These are phyloP conservation scores for Arrhopalites spinosus DNA, from an alignment of 2,888 invertebrate species.

Conservation along the genomic window DNA sequence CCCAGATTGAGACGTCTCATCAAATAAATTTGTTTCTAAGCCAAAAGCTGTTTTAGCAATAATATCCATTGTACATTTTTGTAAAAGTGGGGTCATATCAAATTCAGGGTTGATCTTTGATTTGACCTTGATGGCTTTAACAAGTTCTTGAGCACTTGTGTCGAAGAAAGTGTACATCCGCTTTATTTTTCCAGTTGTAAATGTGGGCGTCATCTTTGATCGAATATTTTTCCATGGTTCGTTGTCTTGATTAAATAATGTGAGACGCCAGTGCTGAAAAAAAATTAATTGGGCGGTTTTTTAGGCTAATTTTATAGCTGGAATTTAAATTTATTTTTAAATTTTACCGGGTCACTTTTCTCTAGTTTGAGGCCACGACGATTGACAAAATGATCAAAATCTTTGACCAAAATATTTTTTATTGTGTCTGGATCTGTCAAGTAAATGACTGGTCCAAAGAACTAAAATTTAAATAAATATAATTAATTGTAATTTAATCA, in stretches of 20 bases:
- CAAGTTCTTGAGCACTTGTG: not conserved
- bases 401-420: slow-evolving; percentile 23
- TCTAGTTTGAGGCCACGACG: no score
- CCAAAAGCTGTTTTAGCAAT: no score
- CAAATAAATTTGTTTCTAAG: no score
- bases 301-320: no score
- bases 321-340: no score
- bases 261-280: not conserved
- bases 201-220: slow-evolving; percentile 19
- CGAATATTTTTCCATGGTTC: slow-evolving; percentile 21
- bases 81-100: no score
- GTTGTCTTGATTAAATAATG: slow-evolving; percentile 6
- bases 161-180: slow-evolving; percentile 18
- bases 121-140: not conserved
- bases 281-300: no score
- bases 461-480: not conserved
- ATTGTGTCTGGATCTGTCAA: slow-evolving; percentile 25
- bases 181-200: slow-evolving; percentile 17
- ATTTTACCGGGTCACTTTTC: slow-evolving; percentile 22
- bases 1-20: not conserved
- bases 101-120: no score
- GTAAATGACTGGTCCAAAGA: slow-evolving; percentile 17
- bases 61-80: no score
- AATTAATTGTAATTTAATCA: not conserved
- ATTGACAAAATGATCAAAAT: no score